Percentiles rank a stretch among this genome's conserved stretches.
phyloP scores from a whole-genome alignment of 2,888 invertebrate genomes.

The Epistrophella euchroma region DNA sequence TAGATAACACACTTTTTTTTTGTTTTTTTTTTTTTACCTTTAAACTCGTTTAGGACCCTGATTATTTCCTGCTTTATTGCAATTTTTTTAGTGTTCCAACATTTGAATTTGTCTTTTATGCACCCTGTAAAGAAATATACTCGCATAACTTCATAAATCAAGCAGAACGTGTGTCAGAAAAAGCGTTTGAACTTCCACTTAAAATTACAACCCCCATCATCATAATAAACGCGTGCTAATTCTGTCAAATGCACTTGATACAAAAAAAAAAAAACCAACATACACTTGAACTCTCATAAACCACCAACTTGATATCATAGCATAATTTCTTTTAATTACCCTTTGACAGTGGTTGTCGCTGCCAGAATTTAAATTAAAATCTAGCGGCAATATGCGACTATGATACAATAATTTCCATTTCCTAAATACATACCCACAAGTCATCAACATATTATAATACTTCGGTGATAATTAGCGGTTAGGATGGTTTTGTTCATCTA shows the following conservation, averaged over 20 bases:
- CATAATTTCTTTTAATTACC: constrained; percentile 68
- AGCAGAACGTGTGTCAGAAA: constrained; percentile 54
- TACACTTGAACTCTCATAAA: constrained; percentile 30
- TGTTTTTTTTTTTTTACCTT: no score
- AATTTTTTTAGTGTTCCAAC: no score
- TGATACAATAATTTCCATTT: constrained; percentile 12
- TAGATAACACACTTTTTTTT: no score
- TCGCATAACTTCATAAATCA: constrained; percentile 46
- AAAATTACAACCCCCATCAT: constrained; percentile 44
- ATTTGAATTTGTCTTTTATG: no score
- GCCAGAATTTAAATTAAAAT: constrained; percentile 64
- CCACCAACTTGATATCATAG: constrained; percentile 19
- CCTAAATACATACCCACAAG: constrained; percentile 42
- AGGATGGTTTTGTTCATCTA: constrained; percentile 60
- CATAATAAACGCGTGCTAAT: constrained; percentile 64
- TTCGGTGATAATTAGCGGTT: constrained; percentile 61
- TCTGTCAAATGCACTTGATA: constrained; percentile 53
- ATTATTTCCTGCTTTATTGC: no score
- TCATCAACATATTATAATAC: constrained; percentile 5
- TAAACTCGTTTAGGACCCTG: no score
- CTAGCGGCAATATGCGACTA: constrained; percentile 48
- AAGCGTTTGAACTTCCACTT: constrained; percentile 62
- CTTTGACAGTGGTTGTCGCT: constrained; percentile 67
- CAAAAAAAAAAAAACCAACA: neutral
- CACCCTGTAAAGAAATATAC: constrained; percentile 10